A percentile compares a stretch with the other conserved stretches of the same genome.
Conservation (phyloP, 2,888 invertebrate species). For the Nipponacmea schrenckii region DNA sequence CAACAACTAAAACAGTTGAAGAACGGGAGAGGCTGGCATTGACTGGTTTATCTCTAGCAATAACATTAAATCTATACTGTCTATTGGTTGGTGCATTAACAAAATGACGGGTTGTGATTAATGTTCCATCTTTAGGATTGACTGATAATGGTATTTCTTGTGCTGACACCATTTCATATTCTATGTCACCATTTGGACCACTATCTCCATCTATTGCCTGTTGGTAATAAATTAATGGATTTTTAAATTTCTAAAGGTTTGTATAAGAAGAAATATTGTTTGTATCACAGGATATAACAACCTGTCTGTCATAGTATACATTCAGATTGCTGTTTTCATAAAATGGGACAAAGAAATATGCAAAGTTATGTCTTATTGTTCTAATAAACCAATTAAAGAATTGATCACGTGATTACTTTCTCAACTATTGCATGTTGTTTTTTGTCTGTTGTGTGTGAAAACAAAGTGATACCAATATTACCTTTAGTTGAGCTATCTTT, state of each 20-base stretch:
- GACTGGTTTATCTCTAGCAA: slow-evolving; percentile 33
- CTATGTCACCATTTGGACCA: slow-evolving; percentile 35
- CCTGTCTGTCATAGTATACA: too few species aligned
- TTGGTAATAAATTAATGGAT: background rate
- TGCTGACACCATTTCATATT: slow-evolving; percentile 22
- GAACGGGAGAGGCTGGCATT: slow-evolving; percentile 7
- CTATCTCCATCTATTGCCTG: slow-evolving; percentile 44
- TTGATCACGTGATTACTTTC: too few species aligned
- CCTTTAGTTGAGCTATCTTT: slow-evolving; percentile 82
- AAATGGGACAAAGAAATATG: too few species aligned
- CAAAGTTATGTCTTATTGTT: too few species aligned
- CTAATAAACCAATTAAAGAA: too few species aligned
- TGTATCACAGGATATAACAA: too few species aligned
- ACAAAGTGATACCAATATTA: too few species aligned
- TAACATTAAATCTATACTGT: slow-evolving; percentile 36
- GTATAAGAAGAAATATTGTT: too few species aligned
- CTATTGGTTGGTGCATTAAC: slow-evolving; percentile 14
- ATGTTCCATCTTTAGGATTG: background rate
- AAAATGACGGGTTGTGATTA: slow-evolving; percentile 29
- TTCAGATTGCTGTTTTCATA: too few species aligned
- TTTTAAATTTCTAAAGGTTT: too few species aligned
- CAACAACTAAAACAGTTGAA: slow-evolving; percentile 13
- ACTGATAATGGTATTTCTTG: background rate
- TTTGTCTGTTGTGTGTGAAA: too few species aligned
- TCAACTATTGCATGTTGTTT: too few species aligned